phyloP scores from a whole-genome alignment of 2,797 vertebrate species.

The Myiotriccus ornatus region DNA sequence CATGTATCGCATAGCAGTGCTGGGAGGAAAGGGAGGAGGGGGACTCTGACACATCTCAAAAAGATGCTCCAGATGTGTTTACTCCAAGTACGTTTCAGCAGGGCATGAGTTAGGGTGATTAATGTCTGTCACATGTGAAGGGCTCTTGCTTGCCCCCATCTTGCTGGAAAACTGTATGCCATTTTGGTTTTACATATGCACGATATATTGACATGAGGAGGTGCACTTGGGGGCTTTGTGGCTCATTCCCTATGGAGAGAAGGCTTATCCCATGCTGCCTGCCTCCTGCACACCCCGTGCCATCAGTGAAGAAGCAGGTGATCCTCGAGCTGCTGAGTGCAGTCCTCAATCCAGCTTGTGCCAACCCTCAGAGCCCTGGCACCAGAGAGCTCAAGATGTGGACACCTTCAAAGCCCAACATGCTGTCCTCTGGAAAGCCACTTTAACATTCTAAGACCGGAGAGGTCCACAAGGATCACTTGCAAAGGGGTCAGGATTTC shows the following conservation, averaged over 20 bases:
- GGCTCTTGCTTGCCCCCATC: not conserved
- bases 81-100: not conserved
- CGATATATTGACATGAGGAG: rapidly evolving
- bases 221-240: not conserved
- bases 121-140: not conserved
- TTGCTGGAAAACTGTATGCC: not conserved
- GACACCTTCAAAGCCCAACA: rapidly evolving
- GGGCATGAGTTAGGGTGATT: not conserved
- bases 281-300: not conserved
- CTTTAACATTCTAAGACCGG: not conserved
- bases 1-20: not conserved
- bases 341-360: not conserved
- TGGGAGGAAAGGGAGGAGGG: not conserved
- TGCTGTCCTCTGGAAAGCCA: not conserved
- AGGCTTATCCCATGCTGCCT: not conserved
- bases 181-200: not conserved
- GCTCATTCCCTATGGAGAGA: rapidly evolving
- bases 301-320: not conserved
- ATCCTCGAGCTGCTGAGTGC: not conserved
- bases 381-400: rapidly evolving
- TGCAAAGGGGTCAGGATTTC: not conserved
- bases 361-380: not conserved
- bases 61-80: not conserved
- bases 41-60: not conserved
- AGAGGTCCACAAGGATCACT: not conserved